phyloP scores from a whole-genome alignment of 2,797 vertebrate genomes.

The Semotilus atromaculatus region DNA sequence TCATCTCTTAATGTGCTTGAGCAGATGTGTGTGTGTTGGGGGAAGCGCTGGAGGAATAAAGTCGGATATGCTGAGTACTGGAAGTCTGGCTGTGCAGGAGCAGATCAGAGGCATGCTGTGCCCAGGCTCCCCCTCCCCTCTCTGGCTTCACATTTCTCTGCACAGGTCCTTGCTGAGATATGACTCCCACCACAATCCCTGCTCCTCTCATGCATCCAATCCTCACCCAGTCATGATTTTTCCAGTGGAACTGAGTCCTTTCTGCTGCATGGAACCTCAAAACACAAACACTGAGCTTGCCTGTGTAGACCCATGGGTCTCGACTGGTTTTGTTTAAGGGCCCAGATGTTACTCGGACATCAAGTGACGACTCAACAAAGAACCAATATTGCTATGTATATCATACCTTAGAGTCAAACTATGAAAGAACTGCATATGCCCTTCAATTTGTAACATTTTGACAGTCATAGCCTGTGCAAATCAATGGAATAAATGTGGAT shows the following conservation, averaged over 20 bases:
- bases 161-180: conserved; percentile 66
- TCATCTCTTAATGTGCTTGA: conserved; percentile 40
- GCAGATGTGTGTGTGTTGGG: conserved; percentile 39
- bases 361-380: not conserved
- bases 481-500: not conserved
- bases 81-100: conserved; percentile 44
- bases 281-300: not conserved
- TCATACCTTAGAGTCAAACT: not conserved
- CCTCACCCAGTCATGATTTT: conserved; percentile 5
- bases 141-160: conserved; percentile 35
- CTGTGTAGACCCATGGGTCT: not conserved
- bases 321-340: not conserved
- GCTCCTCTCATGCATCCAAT: not conserved
- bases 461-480: not conserved
- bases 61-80: conserved; percentile 20
- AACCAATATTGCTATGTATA: not conserved
- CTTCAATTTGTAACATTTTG: not conserved
- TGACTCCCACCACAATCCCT: conserved; percentile 64
- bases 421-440: not conserved
- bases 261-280: not conserved
- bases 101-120: conserved; percentile 42
- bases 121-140: conserved; percentile 18
- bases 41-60: conserved; percentile 29
- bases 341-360: not conserved
- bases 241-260: not conserved